These are phyloP conservation scores for Procambarus clarkii DNA, from an alignment of 1,140 invertebrate species.

Conservation along the genomic window DNA sequence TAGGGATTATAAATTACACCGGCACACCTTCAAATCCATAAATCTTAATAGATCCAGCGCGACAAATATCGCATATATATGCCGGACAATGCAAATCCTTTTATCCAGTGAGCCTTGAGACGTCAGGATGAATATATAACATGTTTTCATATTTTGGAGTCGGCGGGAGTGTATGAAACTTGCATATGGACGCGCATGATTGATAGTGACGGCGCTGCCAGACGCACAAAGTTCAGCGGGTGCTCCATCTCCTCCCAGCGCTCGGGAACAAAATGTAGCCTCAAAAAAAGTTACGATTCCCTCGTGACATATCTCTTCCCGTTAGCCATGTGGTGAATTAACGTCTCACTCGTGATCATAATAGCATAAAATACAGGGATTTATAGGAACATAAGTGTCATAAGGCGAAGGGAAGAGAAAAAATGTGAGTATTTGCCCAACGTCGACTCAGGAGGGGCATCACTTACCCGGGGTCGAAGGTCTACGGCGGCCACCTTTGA, in stretches of 20 bases:
- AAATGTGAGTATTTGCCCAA: slow-evolving; percentile 4
- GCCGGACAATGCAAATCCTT: neutral
- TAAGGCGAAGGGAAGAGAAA: neutral
- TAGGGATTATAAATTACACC: slow-evolving; percentile 8
- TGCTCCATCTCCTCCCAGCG: neutral
- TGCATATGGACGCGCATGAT: neutral
- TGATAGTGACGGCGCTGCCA: neutral
- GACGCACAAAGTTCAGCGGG: neutral
- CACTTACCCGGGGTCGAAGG: slow-evolving; percentile 9
- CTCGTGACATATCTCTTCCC: neutral
- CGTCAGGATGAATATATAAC: neutral
- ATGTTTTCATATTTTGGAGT: neutral
- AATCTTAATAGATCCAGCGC: neutral
- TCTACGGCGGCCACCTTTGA: neutral
- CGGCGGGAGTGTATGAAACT: neutral
- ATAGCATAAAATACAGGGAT: neutral
- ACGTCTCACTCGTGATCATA: slow-evolving; percentile 9
- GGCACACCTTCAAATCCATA: neutral
- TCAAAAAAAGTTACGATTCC: neutral
- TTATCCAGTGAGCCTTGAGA: neutral
- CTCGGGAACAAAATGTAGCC: too few relatives aligned
- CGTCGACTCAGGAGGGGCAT: neutral
- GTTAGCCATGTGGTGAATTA: neutral
- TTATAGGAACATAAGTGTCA: slow-evolving; percentile 5
- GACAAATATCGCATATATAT: neutral